Percentiles rank a stretch among this genome's conserved stretches.
Evolutionary conservation across 2,797 vertebrate species (phyloP).

Genomic region (Neosilurus hyrtlii): DNA sequence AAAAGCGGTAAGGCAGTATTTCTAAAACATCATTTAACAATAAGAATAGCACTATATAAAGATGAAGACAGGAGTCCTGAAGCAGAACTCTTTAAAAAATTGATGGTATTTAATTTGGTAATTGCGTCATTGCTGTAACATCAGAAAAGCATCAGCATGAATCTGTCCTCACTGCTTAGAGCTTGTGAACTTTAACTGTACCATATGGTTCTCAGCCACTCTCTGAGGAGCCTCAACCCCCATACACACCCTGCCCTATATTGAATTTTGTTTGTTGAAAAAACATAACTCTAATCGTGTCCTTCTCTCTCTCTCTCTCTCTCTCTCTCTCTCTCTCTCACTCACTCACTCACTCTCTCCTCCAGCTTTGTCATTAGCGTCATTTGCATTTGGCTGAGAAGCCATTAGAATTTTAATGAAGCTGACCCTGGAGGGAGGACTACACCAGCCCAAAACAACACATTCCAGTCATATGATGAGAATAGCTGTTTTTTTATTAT

Average conservation of each 20-base stretch:
- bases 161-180: conserved; percentile 42
- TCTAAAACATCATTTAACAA: neutral
- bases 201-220: conserved; percentile 57
- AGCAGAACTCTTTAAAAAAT: conserved; percentile 12
- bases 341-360: conserved; percentile 15
- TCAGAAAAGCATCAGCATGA: conserved; percentile 16
- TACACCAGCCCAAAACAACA: conserved; percentile 61
- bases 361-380: conserved; percentile 73
- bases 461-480: conserved; percentile 59
- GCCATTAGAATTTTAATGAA: conserved; percentile 83
- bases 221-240: conserved; percentile 43
- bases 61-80: neutral
- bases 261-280: conserved; percentile 41
- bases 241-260: conserved; percentile 41
- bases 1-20: neutral
- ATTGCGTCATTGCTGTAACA: conserved; percentile 36
- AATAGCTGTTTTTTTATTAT: conserved; percentile 15
- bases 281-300: conserved; percentile 39
- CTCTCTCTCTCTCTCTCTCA: conserved; percentile 25
- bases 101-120: conserved; percentile 29
- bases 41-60: neutral
- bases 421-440: conserved; percentile 74
- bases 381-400: conserved; percentile 81
- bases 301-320: neutral
- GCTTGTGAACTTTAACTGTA: conserved; percentile 55